Percentiles rank a stretch among this genome's conserved stretches.
Evolutionary conservation across 2,888 invertebrate species (phyloP).

Genomic region (Coleophora flavipennella): DNA sequence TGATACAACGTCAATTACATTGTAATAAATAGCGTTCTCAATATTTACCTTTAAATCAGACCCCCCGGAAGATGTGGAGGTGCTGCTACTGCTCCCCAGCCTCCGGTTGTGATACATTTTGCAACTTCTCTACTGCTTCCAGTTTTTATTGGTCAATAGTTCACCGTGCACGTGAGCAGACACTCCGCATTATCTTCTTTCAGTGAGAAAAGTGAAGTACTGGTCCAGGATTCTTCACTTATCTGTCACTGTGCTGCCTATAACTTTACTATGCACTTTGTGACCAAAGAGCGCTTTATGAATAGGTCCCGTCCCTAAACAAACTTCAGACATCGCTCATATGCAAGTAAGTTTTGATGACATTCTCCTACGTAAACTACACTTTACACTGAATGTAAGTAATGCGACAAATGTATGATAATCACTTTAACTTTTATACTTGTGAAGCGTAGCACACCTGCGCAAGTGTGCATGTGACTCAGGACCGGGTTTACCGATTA

Average conservation of each 20-base stretch:
- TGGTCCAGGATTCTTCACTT: constrained; percentile 28
- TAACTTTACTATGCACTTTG: constrained; percentile 20
- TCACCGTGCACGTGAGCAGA: constrained; percentile 1
- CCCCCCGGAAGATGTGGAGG: constrained; percentile 55
- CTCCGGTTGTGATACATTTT: constrained; percentile 42
- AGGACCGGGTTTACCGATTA: constrained; percentile 50
- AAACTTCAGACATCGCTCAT: too few relatives aligned
- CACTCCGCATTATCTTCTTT: constrained; percentile 6
- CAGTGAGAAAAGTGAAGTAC: background rate
- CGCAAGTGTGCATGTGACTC: constrained; percentile 67
- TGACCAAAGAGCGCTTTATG: constrained; percentile 21
- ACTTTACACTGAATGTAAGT: background rate
- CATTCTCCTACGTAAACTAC: too few relatives aligned
- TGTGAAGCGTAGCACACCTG: constrained; percentile 24
- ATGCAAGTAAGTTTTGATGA: too few relatives aligned
- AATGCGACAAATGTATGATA: background rate
- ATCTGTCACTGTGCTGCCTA: constrained; percentile 24
- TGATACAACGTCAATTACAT: too few relatives aligned
- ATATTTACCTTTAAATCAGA: constrained; percentile 54
- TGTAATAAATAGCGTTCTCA: too few relatives aligned
- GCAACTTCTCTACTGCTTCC: background rate
- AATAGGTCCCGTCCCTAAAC: background rate
- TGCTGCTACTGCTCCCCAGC: constrained; percentile 42
- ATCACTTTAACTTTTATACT: background rate
- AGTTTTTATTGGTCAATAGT: constrained; percentile 4